Conservation (phyloP, 2,888 invertebrate genomes). For the Baccha elongata region DNA sequence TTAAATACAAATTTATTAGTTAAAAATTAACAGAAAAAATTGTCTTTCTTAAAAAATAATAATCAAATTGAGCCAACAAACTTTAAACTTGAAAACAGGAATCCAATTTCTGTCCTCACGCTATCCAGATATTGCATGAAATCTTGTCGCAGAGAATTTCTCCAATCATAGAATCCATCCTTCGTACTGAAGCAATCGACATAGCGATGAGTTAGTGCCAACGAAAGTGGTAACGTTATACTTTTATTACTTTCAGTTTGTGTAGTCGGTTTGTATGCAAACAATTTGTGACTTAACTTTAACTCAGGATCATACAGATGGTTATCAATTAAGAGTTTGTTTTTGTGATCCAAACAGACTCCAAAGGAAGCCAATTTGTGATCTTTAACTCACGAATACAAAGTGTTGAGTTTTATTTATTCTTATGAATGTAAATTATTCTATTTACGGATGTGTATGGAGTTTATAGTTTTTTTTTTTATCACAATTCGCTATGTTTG, state of each 20-base stretch:
- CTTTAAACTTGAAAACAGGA: too few species aligned
- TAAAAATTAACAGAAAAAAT: too few species aligned
- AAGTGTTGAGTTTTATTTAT: too few species aligned
- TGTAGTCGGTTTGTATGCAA: constrained; percentile 76
- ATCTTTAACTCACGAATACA: too few species aligned
- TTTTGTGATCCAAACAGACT: constrained; percentile 78
- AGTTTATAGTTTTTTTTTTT: too few species aligned
- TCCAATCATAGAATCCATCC: constrained; percentile 81
- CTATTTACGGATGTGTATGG: too few species aligned
- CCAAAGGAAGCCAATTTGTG: constrained; percentile 77
- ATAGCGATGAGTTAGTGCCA: constrained; percentile 78
- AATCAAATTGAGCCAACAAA: too few species aligned
- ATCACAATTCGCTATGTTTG: too few species aligned
- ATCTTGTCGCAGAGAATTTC: constrained; percentile 78
- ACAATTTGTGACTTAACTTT: constrained; percentile 75
- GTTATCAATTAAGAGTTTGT: constrained; percentile 79
- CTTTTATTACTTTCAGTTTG: constrained; percentile 52
- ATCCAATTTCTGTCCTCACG: constrained; percentile 77
- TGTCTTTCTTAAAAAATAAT: too few species aligned
- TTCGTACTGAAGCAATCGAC: constrained; percentile 78
- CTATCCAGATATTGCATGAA: constrained; percentile 78
- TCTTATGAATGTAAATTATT: too few species aligned
- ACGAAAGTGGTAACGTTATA: constrained; percentile 76
- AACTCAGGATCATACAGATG: constrained; percentile 79
- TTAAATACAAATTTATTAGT: too few species aligned